phyloP scores from a whole-genome alignment of 2,797 vertebrate genomes.

The Hemitrygon akajei region DNA sequence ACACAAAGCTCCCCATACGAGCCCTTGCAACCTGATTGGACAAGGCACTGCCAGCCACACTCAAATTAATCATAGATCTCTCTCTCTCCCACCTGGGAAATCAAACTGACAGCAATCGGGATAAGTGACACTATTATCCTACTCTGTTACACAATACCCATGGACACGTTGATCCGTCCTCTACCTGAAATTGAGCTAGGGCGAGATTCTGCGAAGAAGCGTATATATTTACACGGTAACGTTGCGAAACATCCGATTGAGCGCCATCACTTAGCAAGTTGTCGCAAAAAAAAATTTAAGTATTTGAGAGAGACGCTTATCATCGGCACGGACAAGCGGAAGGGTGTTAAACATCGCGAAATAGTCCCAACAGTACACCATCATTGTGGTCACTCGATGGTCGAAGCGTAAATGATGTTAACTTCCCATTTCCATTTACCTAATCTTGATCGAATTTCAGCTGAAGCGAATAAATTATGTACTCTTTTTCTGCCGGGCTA shows the following conservation, averaged over 20 bases:
- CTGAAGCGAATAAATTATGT: not conserved
- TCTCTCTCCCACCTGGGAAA: slow-evolving; percentile 45
- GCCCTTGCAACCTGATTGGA: slow-evolving; percentile 43
- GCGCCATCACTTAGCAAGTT: not conserved
- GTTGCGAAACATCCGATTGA: not conserved
- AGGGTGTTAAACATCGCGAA: not conserved
- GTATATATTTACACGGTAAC: not conserved
- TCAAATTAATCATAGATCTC: slow-evolving; percentile 39
- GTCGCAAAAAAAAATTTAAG: not conserved
- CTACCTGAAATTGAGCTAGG: not conserved
- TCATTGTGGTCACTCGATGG: not conserved
- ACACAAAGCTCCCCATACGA: slow-evolving; percentile 42
- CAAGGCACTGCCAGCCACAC: slow-evolving; percentile 41
- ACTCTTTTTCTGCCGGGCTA: not conserved
- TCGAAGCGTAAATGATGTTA: not conserved
- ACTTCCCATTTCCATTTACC: not conserved
- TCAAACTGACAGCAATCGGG: slow-evolving; percentile 48
- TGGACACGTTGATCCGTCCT: not conserved
- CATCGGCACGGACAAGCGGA: not conserved
- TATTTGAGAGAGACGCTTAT: no score
- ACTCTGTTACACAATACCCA: slow-evolving; percentile 47
- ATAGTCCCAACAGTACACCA: not conserved
- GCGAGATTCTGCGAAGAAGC: not conserved
- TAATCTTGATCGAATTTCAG: not conserved
- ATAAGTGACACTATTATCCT: slow-evolving; percentile 49